Percentiles rank a stretch among this genome's conserved stretches.
Evolutionary conservation across 1,140 invertebrate genomes (phyloP).

Genomic region (Lineus longissimus): DNA sequence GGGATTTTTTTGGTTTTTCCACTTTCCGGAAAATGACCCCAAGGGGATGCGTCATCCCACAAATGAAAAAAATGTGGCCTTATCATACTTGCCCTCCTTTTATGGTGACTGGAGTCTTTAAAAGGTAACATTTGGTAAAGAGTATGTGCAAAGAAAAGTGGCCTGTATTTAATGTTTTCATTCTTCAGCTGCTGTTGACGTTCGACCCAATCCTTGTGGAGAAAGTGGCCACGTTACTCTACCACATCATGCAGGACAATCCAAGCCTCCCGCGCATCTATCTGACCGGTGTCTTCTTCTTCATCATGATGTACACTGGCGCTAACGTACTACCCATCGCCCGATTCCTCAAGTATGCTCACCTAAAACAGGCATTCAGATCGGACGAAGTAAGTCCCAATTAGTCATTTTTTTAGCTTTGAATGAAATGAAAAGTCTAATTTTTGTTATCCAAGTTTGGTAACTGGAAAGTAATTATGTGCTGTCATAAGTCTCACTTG

Average conservation of each 20-base stretch:
- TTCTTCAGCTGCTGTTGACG: slow-evolving; percentile 80
- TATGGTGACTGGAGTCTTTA: no score
- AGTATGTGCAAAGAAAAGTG: no score
- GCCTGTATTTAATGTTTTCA: slow-evolving; percentile 16
- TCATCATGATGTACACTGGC: slow-evolving; percentile 99
- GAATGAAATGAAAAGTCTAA: slow-evolving; percentile 24
- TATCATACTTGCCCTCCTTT: no score
- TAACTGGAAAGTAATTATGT: not conserved
- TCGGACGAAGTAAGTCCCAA: slow-evolving; percentile 71
- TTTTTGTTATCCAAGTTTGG: not conserved
- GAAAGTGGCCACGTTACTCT: slow-evolving; percentile 78
- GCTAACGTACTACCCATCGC: slow-evolving; percentile 96
- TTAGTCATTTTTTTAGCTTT: no score
- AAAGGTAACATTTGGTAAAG: no score
- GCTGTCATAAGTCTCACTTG: not conserved
- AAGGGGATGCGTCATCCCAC: no score
- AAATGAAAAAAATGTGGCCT: no score
- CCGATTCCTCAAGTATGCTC: slow-evolving; percentile 87
- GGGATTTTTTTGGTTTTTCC: no score
- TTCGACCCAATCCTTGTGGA: slow-evolving; percentile 97
- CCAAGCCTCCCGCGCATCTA: slow-evolving; percentile 90
- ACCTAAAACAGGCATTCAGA: slow-evolving; percentile 89
- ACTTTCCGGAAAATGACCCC: no score
- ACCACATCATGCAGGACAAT: slow-evolving; percentile 92
- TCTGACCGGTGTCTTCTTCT: slow-evolving; percentile 94